Evolutionary conservation across 2,888 invertebrate genomes (phyloP), one percentile per base, ranked within the genome.

Genomic region (Pseudococcus viburni): DNA sequence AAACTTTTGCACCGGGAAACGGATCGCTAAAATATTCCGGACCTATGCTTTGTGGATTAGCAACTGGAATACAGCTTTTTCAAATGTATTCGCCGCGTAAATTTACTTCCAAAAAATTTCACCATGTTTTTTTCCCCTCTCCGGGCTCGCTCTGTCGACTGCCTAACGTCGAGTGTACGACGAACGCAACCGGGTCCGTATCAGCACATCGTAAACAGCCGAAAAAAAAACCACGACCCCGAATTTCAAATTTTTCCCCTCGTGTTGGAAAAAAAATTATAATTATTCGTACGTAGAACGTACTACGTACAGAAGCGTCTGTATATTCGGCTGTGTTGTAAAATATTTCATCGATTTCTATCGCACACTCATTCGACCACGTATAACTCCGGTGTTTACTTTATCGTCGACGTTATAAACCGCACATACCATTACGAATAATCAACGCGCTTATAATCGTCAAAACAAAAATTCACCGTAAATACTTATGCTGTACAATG

Each of bases 11-110:
- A 88, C 88, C 83, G 88, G 77, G 87, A 87, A 88, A 55, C 86
- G 88, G 89, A 88, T 88, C 89, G 85, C 88, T 88, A 88, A 88
- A 88, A 88, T 88, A 88, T 88, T 88, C 55, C 80, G 88, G 80
- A 88, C 88, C 80, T 88, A 80, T 77, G 88, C 88, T 77, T 80
- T 51, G 83, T 77, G 64, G 51, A 80, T 55, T 88, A 80, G 88
- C 88, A 80, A 33, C 88, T 86, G 77, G 68, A 84, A 80, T 64
- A 86, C 51, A 59, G 80, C 80, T 83, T 83, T 83, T 83, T 83
- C 80, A 42, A 83, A 83, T 46, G 80, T 83, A 83, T 83, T 73
- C 73, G 73, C 73, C 33, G 33, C 73, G 73, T 33, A 73, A 73
- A 73, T 73, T 73, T 64, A 64, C 64, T 64, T 64, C 22, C 64